These are phyloP conservation scores for Caradrina kadenii DNA, from an alignment of 2,888 invertebrate species.

Conservation along the genomic window DNA sequence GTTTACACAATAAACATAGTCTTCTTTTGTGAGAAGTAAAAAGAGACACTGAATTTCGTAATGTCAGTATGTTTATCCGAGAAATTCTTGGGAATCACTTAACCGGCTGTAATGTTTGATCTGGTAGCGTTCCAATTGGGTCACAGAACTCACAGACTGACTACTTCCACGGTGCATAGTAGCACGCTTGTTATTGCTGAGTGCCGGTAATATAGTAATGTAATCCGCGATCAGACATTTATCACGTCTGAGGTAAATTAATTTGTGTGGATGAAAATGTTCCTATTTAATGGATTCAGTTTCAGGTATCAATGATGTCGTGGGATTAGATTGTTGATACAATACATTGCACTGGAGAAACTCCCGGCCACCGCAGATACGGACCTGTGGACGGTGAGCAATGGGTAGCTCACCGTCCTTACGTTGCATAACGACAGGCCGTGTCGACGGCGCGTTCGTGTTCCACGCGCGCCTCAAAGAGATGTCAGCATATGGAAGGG, in stretches of 20 bases:
- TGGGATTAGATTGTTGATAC: constrained; percentile 10
- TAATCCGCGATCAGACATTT: constrained; percentile 5
- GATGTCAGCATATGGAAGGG: no score
- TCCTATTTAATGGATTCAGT: neutral
- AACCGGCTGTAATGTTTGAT: constrained; percentile 56
- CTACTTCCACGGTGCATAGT: constrained; percentile 33
- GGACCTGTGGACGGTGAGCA: no score
- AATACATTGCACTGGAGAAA: neutral
- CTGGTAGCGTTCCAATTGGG: constrained; percentile 65
- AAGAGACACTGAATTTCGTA: constrained; percentile 49
- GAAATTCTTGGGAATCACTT: constrained; percentile 63
- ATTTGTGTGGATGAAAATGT: constrained; percentile 12
- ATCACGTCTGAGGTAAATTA: constrained; percentile 22
- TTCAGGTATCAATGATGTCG: neutral
- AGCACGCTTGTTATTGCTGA: constrained; percentile 4
- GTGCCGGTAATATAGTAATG: constrained; percentile 27
- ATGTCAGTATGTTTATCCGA: constrained; percentile 48
- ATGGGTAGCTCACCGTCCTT: no score
- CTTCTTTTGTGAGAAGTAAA: constrained; percentile 32
- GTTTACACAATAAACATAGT: constrained; percentile 43
- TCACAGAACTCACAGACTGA: constrained; percentile 34
- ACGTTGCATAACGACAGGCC: no score
- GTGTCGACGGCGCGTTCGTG: no score
- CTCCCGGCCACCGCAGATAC: no score
- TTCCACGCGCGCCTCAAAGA: no score